Evolutionary conservation across 2,888 invertebrate species (phyloP).

Genomic region (Hirtodrosophila duncani): DNA sequence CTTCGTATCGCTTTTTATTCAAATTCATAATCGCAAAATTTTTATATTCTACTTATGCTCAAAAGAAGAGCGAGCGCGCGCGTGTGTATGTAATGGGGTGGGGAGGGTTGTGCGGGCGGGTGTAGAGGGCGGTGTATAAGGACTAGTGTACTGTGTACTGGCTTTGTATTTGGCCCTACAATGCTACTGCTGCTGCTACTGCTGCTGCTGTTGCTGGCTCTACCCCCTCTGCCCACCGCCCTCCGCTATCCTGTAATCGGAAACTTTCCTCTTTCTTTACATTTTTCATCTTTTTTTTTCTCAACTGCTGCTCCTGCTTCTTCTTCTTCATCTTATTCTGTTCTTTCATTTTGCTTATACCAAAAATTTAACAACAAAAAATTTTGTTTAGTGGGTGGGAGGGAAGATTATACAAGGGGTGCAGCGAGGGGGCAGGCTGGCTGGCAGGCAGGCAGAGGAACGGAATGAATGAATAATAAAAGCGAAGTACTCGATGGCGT

Average conservation of each 20-base stretch:
- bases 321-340: constrained; percentile 14
- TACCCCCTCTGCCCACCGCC: neutral
- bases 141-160: constrained; percentile 63
- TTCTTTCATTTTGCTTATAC: constrained; percentile 69
- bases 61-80: constrained; percentile 31
- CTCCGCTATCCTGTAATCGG: constrained; percentile 57
- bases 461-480: constrained; percentile 72
- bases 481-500: constrained; percentile 75
- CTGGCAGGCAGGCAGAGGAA: constrained; percentile 16
- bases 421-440: neutral
- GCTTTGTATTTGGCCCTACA: constrained; percentile 64
- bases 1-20: constrained; percentile 74
- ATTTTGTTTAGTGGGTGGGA: constrained; percentile 18
- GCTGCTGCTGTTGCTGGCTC: neutral
- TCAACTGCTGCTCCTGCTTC: constrained; percentile 4
- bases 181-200: constrained; percentile 12
- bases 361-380: constrained; percentile 54
- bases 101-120: constrained; percentile 12
- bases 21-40: constrained; percentile 76
- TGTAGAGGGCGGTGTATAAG: constrained; percentile 14
- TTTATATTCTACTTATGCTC: constrained; percentile 72
- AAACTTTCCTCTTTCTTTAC: constrained; percentile 73
- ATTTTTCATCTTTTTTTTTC: constrained; percentile 63
- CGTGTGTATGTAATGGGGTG: constrained; percentile 10
- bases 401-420: neutral